phyloP scores from a whole-genome alignment of 2,113 vertebrate genomes.

The Esox niger region DNA sequence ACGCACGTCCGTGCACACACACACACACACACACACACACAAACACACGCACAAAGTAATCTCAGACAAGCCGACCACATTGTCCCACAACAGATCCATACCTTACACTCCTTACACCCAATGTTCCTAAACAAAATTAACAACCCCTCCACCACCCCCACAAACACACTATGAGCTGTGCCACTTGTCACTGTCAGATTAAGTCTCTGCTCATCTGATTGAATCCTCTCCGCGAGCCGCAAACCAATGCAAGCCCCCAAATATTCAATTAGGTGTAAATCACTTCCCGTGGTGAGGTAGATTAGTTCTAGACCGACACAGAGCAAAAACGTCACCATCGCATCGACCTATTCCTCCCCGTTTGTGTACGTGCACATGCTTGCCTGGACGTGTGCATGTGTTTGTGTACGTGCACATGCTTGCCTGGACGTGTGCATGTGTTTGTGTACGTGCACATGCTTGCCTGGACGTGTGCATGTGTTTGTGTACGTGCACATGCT shows the following conservation, averaged over 20 bases:
- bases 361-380: not conserved
- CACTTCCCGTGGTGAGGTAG: constrained; percentile 51
- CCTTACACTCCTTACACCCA: no score
- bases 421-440: not conserved
- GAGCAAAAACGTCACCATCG: constrained; percentile 24
- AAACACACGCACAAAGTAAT: not conserved
- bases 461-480: not conserved
- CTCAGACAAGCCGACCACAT: not conserved
- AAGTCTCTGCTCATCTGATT: constrained; percentile 48
- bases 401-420: no score
- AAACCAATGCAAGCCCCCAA: constrained; percentile 53
- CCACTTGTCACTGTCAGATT: constrained; percentile 10
- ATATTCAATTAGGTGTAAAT: constrained; percentile 63
- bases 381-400: not conserved
- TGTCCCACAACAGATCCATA: not conserved
- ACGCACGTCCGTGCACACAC: no score
- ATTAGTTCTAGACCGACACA: constrained; percentile 57
- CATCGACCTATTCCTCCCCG: not conserved
- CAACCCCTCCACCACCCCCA: not conserved
- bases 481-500: not conserved
- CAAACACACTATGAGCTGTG: not conserved
- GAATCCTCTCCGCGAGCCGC: constrained; percentile 40
- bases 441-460: no score
- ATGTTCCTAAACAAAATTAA: not conserved
- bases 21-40: not conserved